phyloP scores from a whole-genome alignment of 2,797 vertebrate genomes.

The Sebastes hubbsi region DNA sequence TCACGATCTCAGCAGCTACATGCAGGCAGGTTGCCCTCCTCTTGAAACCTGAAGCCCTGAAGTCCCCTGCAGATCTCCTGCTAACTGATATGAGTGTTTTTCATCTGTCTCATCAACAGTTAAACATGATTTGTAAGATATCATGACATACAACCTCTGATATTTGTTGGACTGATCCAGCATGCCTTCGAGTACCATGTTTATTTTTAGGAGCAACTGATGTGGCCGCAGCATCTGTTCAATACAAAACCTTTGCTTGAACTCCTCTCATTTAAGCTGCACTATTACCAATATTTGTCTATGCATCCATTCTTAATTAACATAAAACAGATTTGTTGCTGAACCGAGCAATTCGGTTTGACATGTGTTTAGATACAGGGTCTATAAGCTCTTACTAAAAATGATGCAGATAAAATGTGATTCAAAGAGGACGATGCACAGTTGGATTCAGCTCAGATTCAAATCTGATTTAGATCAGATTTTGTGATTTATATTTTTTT shows the following conservation, averaged over 20 bases:
- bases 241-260: not conserved
- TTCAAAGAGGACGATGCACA: not conserved
- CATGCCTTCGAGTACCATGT: not conserved
- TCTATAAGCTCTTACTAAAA: not conserved
- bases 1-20: slow-evolving; percentile 24
- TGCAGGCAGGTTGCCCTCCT: not conserved
- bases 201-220: slow-evolving; percentile 19
- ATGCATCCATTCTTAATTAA: not conserved
- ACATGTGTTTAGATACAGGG: not conserved
- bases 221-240: not conserved
- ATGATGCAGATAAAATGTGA: not conserved
- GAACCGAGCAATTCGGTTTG: not conserved
- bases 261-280: not conserved
- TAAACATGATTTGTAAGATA: slow-evolving; percentile 5
- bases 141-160: not conserved
- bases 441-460: too few species aligned
- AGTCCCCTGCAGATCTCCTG: not conserved
- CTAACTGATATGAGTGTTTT: not conserved
- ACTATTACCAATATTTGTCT: too few species aligned
- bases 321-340: not conserved
- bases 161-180: not conserved
- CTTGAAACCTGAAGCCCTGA: slow-evolving; percentile 44
- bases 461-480: not conserved
- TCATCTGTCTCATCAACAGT: slow-evolving; percentile 4
- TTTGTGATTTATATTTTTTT: not conserved